Percentiles rank a stretch among this genome's conserved stretches.
phyloP scores from a whole-genome alignment of 2,797 vertebrate genomes.

The Hyperoplus immaculatus region DNA sequence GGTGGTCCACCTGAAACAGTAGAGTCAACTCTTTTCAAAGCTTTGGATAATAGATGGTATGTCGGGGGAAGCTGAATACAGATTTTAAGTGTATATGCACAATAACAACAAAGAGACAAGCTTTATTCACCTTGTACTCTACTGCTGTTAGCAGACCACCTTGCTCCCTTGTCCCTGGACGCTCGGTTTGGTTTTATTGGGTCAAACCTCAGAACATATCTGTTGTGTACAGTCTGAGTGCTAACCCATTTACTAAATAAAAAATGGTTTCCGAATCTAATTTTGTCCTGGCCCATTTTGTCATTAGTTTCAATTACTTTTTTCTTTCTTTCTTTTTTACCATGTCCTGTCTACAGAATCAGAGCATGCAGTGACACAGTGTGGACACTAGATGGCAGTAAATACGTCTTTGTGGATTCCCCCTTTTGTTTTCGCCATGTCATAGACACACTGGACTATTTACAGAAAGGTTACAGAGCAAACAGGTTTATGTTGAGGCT shows the following conservation, averaged over 20 bases:
- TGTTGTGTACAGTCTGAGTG: constrained; percentile 97
- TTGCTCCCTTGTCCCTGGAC: constrained; percentile 87
- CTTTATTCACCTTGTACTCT: constrained; percentile 34
- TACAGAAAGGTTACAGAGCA: constrained; percentile 69
- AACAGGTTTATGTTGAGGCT: constrained; percentile 57
- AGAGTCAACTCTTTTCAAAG: constrained; percentile 19
- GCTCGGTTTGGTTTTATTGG: constrained; percentile 92
- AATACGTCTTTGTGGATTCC: not conserved
- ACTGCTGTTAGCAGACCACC: constrained; percentile 56
- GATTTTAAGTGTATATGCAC: constrained; percentile 9
- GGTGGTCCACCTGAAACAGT: constrained; percentile 55
- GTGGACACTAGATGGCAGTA: constrained; percentile 64
- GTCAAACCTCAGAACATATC: constrained; percentile 88
- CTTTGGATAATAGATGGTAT: constrained; percentile 25
- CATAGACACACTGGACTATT: constrained; percentile 68
- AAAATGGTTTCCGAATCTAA: constrained; percentile 74
- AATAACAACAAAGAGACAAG: not conserved
- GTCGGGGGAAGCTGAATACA: constrained; percentile 16
- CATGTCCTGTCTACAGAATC: not conserved
- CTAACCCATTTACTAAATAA: constrained; percentile 88
- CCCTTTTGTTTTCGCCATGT: constrained; percentile 66
- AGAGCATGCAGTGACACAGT: not conserved
- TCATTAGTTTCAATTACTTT: constrained; percentile 38
- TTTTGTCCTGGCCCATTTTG: constrained; percentile 63
- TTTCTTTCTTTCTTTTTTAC: not conserved